phyloP scores from a whole-genome alignment of 2,888 invertebrate genomes.

The Harpagoxenus sublaevis region DNA sequence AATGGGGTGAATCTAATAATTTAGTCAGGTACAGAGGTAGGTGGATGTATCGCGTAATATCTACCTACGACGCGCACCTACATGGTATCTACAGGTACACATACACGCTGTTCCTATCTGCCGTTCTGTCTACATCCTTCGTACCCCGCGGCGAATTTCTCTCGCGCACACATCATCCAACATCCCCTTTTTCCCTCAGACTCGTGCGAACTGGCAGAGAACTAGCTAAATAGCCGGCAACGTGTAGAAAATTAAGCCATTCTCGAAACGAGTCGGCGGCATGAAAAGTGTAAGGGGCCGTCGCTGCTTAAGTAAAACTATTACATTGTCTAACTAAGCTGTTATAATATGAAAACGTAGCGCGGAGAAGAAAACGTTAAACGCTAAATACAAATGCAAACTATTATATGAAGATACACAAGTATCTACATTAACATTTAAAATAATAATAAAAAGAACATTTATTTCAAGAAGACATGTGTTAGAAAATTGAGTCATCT shows the following conservation, averaged over 20 bases:
- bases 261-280: constrained; percentile 67
- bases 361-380: constrained; percentile 6
- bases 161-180: constrained; percentile 22
- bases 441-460: background rate
- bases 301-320: constrained; percentile 24
- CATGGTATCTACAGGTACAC: constrained; percentile 1
- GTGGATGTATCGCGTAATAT: constrained; percentile 47
- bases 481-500: constrained; percentile 77
- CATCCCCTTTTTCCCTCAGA: constrained; percentile 41
- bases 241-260: constrained; percentile 78
- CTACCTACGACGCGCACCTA: constrained; percentile 9
- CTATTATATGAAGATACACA: background rate
- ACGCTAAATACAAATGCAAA: background rate
- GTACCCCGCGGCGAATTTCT: constrained; percentile 35
- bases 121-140: constrained; percentile 27
- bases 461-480: background rate
- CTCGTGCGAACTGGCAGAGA: constrained; percentile 59
- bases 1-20: constrained; percentile 77
- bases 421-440: background rate
- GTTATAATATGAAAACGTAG: constrained; percentile 26
- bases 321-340: background rate
- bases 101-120: constrained; percentile 57
- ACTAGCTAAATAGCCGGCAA: constrained; percentile 63
- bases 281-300: constrained; percentile 70
- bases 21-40: constrained; percentile 69